Evolutionary conservation across 2,113 vertebrate genomes (phyloP), one percentile per base, ranked within the genome.

Genomic region (Collichthys lucidus): DNA sequence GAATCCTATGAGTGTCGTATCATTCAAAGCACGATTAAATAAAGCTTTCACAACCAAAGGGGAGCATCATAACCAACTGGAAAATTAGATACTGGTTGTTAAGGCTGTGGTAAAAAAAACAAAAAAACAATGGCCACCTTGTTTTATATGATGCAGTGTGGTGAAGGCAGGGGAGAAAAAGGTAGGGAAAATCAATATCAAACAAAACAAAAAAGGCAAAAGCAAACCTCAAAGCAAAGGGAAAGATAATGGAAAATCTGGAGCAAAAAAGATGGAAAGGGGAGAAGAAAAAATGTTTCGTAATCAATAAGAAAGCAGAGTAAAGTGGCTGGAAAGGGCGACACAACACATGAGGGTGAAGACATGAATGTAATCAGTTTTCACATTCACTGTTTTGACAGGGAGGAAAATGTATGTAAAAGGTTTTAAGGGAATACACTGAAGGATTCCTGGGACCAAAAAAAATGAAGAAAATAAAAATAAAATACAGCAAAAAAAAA

Each of bases 301-400:
- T 88, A 88, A 75, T 47, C 50, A 84, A 64, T 6, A 82, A 84
- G 92, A 92, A 93, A 92, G 81, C 56, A 65, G 29, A 76, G 67
- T 61, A 61, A 79, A 80, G 81, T 67, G 70, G 75, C 86, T 84
- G 76, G 74, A 86, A 68, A 82, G 76, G 77, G 73, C 83, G 16
- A 78, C 81, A 89, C 81, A 74, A 83, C 87, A 87, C 60, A 91
- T 64, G 84, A 86, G 53, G 87, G 83, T 62, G 64, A 88, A 88
- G 78, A 84, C 84, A 87, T 80, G 85, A 86, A 86, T 82, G 86
- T 63, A 57, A 79, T 84, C 83, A 84, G 72, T 66, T 76, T 35
- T 88, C 60, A 88, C 81, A 86, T 82, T 88, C 76, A 87, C 85
- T 77, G 78, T 64, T 83, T 70, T 63, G 66, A 88, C 74, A 87